Conservation (phyloP, 2,113 vertebrate species). For the Actinemys pallida region DNA sequence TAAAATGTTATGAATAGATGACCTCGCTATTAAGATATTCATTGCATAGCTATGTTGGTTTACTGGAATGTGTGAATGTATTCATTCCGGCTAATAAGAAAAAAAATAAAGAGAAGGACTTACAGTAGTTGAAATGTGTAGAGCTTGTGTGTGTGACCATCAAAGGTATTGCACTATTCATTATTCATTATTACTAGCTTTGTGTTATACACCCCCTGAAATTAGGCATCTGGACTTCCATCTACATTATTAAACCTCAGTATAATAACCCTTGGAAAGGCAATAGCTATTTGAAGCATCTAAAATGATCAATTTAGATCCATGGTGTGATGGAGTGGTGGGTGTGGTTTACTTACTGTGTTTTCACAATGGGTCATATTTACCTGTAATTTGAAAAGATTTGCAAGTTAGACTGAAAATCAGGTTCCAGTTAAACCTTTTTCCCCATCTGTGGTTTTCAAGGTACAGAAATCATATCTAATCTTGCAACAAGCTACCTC, state of each 20-base stretch:
- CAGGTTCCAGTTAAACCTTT: not conserved
- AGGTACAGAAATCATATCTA: not conserved
- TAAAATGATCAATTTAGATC: not conserved
- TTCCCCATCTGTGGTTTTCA: not conserved
- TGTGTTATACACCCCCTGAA: not conserved
- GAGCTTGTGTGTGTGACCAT: not conserved
- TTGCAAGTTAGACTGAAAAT: slow-evolving; percentile 27
- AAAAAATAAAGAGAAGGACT: not conserved
- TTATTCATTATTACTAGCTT: not conserved
- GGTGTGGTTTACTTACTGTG: not conserved
- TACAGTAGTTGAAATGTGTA: not conserved
- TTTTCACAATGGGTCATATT: not conserved
- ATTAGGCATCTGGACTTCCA: not conserved
- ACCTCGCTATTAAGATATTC: not conserved
- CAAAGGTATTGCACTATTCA: not conserved
- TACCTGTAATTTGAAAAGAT: not conserved
- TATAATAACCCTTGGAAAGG: not conserved
- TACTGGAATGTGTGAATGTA: not conserved
- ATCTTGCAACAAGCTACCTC: slow-evolving; percentile 9
- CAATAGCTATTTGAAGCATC: not conserved
- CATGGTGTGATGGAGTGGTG: not conserved
- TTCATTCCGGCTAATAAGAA: not conserved
- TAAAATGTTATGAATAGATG: not conserved
- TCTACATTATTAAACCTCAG: not conserved
- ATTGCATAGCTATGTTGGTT: not conserved